Percentiles rank a stretch among this genome's conserved stretches.
Evolutionary conservation across 2,113 vertebrate genomes (phyloP).

Genomic region (Toxotes chatareus): DNA sequence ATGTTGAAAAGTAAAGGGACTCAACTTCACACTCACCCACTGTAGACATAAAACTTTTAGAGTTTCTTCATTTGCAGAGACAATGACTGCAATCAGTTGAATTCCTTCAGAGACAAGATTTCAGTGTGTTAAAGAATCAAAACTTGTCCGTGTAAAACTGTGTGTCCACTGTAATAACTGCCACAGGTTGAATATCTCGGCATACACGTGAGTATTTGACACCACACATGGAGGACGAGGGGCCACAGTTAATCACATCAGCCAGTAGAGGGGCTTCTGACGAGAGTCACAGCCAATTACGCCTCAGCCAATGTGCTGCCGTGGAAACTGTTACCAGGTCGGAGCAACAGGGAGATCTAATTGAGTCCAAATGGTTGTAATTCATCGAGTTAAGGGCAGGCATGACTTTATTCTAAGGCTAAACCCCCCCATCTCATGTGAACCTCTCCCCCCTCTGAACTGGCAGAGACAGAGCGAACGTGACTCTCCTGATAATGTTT

Average conservation of each 20-base stretch:
- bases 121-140: neutral
- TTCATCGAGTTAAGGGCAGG: constrained; percentile 25
- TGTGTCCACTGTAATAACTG: neutral
- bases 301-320: constrained; percentile 30
- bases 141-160: neutral
- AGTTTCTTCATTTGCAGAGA: too few species aligned
- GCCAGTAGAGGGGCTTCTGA: constrained; percentile 21
- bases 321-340: constrained; percentile 48
- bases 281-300: constrained; percentile 49
- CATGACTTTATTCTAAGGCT: constrained; percentile 9
- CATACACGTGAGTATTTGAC: neutral
- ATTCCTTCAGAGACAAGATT: neutral
- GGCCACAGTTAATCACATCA: constrained; percentile 16
- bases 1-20: neutral
- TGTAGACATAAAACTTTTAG: neutral
- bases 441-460: neutral
- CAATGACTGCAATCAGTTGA: too few species aligned
- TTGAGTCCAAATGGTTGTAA: constrained; percentile 62
- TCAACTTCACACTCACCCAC: neutral
- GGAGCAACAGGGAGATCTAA: constrained; percentile 27
- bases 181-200: constrained; percentile 3
- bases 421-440: neutral
- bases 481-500: constrained; percentile 3
- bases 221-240: constrained; percentile 5
- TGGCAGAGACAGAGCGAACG: neutral